Evolutionary conservation across 1,140 invertebrate species (phyloP).

Genomic region (Drosophila yakuba): DNA sequence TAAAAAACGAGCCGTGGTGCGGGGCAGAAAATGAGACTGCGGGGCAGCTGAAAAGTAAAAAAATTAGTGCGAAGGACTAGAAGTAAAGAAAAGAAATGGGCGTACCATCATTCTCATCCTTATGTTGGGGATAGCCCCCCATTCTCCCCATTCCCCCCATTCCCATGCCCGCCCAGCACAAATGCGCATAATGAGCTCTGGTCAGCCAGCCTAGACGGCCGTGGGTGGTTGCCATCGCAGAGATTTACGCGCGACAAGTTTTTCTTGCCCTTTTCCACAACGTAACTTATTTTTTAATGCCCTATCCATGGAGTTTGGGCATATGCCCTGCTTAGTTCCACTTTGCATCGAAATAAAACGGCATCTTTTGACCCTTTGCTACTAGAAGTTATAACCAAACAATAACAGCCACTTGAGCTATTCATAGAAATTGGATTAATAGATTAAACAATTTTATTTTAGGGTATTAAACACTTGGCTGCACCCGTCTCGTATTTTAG

Average conservation of each 20-base stretch:
- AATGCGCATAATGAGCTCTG: constrained; percentile 84
- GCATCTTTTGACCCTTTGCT: background rate
- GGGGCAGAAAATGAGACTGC: background rate
- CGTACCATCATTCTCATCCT: background rate
- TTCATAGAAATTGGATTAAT: no score
- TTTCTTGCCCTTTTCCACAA: constrained; percentile 31
- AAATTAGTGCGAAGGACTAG: constrained; percentile 20
- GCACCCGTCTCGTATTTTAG: background rate
- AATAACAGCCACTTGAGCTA: background rate
- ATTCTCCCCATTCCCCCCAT: no score
- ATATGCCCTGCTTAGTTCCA: background rate
- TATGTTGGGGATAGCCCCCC: background rate
- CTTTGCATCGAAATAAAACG: background rate
- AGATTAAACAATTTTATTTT: no score
- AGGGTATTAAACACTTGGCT: background rate
- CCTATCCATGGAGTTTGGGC: background rate
- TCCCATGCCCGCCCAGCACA: constrained; percentile 45
- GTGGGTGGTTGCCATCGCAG: constrained; percentile 36
- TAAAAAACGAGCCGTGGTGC: constrained; percentile 24
- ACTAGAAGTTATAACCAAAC: background rate
- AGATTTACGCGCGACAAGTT: constrained; percentile 76
- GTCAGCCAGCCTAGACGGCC: constrained; percentile 45
- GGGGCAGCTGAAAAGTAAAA: background rate
- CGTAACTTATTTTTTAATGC: constrained; percentile 11
- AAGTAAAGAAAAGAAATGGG: constrained; percentile 22